phyloP scores from a whole-genome alignment of 2,797 vertebrate genomes.

The Acipenser transmontanus region DNA sequence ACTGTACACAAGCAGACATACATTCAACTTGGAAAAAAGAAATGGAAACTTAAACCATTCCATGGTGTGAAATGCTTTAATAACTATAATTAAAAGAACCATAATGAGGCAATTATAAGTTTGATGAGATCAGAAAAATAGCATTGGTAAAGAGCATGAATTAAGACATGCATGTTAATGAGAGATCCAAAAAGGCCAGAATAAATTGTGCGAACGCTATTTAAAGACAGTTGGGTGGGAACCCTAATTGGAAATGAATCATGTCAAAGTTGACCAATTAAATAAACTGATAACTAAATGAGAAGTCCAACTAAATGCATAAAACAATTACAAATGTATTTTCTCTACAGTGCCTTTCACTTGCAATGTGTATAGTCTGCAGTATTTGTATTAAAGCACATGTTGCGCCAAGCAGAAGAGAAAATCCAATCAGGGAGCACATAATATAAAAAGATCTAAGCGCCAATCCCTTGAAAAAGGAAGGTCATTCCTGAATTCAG shows the following conservation, averaged over 20 bases:
- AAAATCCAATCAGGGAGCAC: no score
- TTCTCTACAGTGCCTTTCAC: no score
- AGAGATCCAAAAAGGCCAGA: constrained; percentile 4
- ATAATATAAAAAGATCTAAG: no score
- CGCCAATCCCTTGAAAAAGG: not conserved
- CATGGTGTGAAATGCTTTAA: constrained; percentile 49
- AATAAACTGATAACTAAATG: not conserved
- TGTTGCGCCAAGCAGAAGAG: no score
- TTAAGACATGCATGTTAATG: no score
- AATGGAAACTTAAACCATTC: constrained; percentile 23
- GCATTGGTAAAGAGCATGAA: constrained; percentile 32
- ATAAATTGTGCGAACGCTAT: constrained; percentile 14
- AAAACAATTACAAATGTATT: no score
- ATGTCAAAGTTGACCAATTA: not conserved
- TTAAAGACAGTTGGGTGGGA: constrained; percentile 12
- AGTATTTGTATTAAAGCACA: no score
- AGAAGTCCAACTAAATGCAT: no score
- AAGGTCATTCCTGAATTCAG: constrained; percentile 1
- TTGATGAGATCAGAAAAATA: constrained; percentile 49
- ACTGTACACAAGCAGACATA: no score
- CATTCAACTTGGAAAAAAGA: constrained; percentile 16
- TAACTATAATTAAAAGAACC: constrained; percentile 61
- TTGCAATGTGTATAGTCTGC: no score
- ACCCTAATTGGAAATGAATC: constrained; percentile 15
- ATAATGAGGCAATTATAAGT: constrained; percentile 66